These are phyloP conservation scores for Poeciliopsis infans DNA, from an alignment of 2,797 vertebrate species.

Conservation along the genomic window DNA sequence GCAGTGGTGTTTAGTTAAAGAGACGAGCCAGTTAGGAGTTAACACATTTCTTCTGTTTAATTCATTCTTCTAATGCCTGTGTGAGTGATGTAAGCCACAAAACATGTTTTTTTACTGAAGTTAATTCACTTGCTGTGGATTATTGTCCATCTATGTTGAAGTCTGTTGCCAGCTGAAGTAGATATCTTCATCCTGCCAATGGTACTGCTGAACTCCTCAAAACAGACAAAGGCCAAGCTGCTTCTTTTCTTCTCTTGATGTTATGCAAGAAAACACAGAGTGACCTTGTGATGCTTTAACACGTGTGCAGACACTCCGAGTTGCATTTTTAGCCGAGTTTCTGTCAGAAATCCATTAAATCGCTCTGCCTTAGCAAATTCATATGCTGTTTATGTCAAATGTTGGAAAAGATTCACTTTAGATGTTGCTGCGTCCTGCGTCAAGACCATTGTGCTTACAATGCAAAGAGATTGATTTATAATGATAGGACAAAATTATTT, in stretches of 20 bases:
- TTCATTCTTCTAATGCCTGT: conserved; percentile 1
- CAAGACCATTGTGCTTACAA: conserved; percentile 41
- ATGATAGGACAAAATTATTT: conserved; percentile 14
- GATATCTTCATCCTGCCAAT: neutral
- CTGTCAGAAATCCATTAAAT: conserved; percentile 16
- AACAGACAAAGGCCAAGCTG: neutral
- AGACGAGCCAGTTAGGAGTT: neutral
- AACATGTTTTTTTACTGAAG: neutral
- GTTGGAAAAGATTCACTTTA: neutral
- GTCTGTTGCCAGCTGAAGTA: neutral
- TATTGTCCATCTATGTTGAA: neutral
- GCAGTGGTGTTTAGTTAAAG: neutral
- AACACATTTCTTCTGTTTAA: neutral
- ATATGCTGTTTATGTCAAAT: conserved; percentile 1
- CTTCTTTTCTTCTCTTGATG: conserved; percentile 8
- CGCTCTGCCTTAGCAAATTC: conserved; percentile 59
- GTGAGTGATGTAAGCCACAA: neutral
- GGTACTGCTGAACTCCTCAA: neutral
- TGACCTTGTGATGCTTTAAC: neutral
- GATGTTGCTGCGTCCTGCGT: neutral
- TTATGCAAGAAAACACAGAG: conserved; percentile 8
- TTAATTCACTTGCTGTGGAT: neutral
- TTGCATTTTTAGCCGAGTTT: neutral
- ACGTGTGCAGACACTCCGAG: conserved; percentile 5
- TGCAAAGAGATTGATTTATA: conserved; percentile 10